Conservation (phyloP, 2,113 vertebrate genomes). For the Lampris incognitus region DNA sequence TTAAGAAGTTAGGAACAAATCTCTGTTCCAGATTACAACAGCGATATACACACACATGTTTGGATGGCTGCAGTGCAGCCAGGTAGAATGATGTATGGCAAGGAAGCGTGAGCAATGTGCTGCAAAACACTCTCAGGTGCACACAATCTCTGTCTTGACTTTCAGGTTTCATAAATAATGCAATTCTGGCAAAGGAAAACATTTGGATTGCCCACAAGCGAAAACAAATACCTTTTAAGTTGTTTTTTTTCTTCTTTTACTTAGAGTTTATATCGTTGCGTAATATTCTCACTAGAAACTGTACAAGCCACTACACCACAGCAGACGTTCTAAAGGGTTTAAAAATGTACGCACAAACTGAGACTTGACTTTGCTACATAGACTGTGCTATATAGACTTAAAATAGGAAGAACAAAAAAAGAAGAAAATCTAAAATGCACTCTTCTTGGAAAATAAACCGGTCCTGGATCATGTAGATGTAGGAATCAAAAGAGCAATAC, state of each 20-base stretch:
- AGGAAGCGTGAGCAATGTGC: conserved; percentile 57
- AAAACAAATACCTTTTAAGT: conserved; percentile 79
- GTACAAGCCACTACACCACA: conserved; percentile 2
- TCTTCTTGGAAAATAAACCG: conserved; percentile 22
- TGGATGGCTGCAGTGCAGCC: conserved; percentile 68
- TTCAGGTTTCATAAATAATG: conserved; percentile 79
- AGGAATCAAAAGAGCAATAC: conserved; percentile 1
- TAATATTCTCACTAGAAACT: conserved; percentile 13
- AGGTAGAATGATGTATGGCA: conserved; percentile 72
- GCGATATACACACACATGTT: conserved; percentile 65
- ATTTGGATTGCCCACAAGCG: conserved; percentile 73
- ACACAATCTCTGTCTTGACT: conserved; percentile 74
- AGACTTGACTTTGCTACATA: conserved; percentile 26
- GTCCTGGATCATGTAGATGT: conserved; percentile 28
- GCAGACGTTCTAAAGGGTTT: neutral
- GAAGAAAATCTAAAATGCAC: conserved; percentile 6
- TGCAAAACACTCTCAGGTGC: conserved; percentile 69
- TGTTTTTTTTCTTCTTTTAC: conserved; percentile 30
- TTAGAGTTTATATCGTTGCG: neutral
- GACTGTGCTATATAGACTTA: too few species aligned
- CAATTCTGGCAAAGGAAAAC: conserved; percentile 66
- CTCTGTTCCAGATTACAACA: conserved; percentile 44
- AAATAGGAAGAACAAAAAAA: too few species aligned
- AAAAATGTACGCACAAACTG: conserved; percentile 36
- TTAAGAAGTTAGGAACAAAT: conserved; percentile 54